Evolutionary conservation across 2,113 vertebrate species (phyloP).

Genomic region (Camelus bactrianus): DNA sequence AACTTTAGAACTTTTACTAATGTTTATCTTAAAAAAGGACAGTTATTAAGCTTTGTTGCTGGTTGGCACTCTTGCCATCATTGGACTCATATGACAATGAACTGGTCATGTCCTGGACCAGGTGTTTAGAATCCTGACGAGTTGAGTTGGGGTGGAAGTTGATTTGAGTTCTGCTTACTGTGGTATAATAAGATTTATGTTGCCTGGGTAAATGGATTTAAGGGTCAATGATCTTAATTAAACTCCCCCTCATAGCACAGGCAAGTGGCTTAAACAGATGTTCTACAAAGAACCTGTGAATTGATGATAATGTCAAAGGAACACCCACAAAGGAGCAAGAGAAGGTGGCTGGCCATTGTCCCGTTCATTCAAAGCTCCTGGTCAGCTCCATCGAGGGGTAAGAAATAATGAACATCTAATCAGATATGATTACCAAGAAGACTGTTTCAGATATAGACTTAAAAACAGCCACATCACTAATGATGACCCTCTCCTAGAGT

Average conservation of each 20-base stretch:
- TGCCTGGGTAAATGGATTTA: not conserved
- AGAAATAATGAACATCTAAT: constrained; percentile 3
- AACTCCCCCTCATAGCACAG: not conserved
- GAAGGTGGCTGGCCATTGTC: not conserved
- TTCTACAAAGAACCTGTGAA: not conserved
- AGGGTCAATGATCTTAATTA: not conserved
- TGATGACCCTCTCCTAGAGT: constrained; percentile 38
- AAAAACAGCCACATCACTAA: not conserved
- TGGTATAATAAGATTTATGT: not conserved
- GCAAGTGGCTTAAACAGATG: not conserved
- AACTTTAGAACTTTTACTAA: not conserved
- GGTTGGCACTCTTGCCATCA: not conserved
- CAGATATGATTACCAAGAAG: constrained; percentile 27
- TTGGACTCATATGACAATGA: not conserved
- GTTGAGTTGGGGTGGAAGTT: not conserved
- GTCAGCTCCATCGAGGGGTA: not conserved
- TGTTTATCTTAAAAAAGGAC: not conserved
- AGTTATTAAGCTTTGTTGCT: not conserved
- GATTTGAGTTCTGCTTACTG: not conserved
- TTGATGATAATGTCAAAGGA: not conserved
- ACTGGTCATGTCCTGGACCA: not conserved
- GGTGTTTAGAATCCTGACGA: not conserved
- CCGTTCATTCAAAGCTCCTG: not conserved
- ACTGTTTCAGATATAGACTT: constrained; percentile 23
- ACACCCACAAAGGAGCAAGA: not conserved